Base-by-base conservation (phyloP, 1,140 invertebrate species). In the Aphelenchoides avenae region DNA sequence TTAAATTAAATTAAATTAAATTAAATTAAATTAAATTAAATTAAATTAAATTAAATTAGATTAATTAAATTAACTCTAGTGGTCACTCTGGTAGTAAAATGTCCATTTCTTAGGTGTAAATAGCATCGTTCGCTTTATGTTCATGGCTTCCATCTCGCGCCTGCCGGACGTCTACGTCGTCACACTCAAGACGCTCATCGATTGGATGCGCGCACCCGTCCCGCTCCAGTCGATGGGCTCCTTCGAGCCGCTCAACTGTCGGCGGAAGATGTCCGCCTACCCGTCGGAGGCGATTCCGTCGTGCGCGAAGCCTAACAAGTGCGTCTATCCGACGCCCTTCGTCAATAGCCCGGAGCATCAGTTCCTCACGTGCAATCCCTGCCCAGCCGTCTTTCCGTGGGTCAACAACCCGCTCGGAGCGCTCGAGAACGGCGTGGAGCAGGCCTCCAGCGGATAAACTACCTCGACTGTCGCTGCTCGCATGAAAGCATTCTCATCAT, bases 131-230 rank as follows among this genome's bases (percentile, higher is more conserved):
- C 22, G 20, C 3, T 52, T 29, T 40, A 9, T 13, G 22, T 29
- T 13, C 52, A 11, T 29, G 24, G 4, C 20, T 22, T 9, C 20
- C 7, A 6, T 9, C 20, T 6, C 6, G 11, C 20, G 3, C n/a
- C 52, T 31, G 13, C 57, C 36, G 27, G 69, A 71, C 39, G 70
- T 71, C 15, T 73, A 59, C 34, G 53, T 73, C 15, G 52, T 71
- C 24, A 70, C 69, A 27, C 49, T 61, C 37, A 30, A 33, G n/a
- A 47, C 62, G 24, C 31, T 62, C 0, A 54, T 71, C 5, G 51
- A 64, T 6, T 71, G 70, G 70, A 63, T 73, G 57, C 58, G 51
- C 34, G 41, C 31, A n/a, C 69, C 69, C 1, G 37, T 36, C n/a
- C 40, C 60, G 36, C 7, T 26, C 61, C 5, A 63, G 43, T 26